phyloP scores from a whole-genome alignment of 2,113 vertebrate genomes.

The Microcebus murinus region DNA sequence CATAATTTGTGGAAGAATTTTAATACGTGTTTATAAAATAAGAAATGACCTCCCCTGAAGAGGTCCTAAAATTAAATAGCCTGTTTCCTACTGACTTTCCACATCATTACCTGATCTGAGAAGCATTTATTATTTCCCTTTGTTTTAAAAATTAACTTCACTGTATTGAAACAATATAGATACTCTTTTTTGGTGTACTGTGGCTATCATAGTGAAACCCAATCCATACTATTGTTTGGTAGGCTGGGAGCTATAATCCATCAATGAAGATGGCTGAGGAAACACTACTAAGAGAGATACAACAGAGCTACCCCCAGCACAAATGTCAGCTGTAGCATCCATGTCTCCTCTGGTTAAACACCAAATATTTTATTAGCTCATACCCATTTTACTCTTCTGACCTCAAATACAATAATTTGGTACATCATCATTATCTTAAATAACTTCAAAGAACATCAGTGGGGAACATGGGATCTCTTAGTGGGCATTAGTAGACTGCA shows the following conservation, averaged over 20 bases:
- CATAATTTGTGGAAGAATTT: slow-evolving; percentile 30
- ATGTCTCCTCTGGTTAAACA: neutral
- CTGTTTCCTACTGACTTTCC: neutral
- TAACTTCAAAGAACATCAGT: neutral
- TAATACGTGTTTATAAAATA: slow-evolving; percentile 32
- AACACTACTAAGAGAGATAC: neutral
- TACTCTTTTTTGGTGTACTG: neutral
- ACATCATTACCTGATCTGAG: neutral
- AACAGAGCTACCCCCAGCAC: neutral
- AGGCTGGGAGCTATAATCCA: neutral
- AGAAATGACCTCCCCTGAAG: neutral
- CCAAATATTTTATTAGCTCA: neutral
- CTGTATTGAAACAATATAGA: neutral
- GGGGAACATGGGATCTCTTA: neutral
- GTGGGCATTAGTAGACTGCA: neutral
- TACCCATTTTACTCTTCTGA: neutral
- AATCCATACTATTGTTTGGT: neutral
- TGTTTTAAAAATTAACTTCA: slow-evolving; percentile 14
- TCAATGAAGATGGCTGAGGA: neutral
- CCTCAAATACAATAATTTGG: neutral
- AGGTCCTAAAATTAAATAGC: neutral
- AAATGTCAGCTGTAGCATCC: neutral
- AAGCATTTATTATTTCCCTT: neutral
- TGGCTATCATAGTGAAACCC: neutral
- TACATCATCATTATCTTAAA: neutral